Percentiles rank a stretch among this genome's conserved stretches.
phyloP scores from a whole-genome alignment of 2,113 vertebrate genomes.

The Lynx canadensis region DNA sequence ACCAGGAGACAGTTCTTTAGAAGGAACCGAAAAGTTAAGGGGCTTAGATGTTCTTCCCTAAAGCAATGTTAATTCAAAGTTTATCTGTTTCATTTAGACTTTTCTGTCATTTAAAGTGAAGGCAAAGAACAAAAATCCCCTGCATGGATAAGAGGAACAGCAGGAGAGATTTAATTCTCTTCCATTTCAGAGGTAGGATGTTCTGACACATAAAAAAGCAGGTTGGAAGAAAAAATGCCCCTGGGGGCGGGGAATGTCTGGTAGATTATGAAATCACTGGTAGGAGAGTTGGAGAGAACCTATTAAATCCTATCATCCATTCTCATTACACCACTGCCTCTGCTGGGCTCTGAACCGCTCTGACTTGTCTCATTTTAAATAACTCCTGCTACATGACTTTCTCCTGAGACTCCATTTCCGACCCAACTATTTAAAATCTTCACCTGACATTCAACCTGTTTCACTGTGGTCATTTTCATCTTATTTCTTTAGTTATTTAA shows the following conservation, averaged over 20 bases:
- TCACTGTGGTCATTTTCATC: slow-evolving; percentile 48
- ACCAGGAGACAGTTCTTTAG: neutral
- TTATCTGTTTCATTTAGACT: slow-evolving; percentile 48
- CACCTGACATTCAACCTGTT: slow-evolving; percentile 52
- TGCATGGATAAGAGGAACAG: slow-evolving; percentile 13
- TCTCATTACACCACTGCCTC: slow-evolving; percentile 63
- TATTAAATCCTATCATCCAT: slow-evolving; percentile 14
- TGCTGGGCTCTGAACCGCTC: slow-evolving; percentile 58
- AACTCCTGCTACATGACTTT: slow-evolving; percentile 32
- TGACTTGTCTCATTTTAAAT: slow-evolving; percentile 58
- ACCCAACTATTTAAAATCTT: slow-evolving; percentile 53
- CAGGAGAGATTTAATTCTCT: slow-evolving; percentile 58
- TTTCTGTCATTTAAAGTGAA: slow-evolving; percentile 45
- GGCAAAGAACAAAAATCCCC: slow-evolving; percentile 35
- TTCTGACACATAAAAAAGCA: slow-evolving; percentile 64
- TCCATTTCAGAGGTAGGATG: slow-evolving; percentile 49
- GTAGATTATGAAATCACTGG: slow-evolving; percentile 65
- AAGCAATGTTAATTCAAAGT: slow-evolving; percentile 63
- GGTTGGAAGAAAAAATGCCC: slow-evolving; percentile 62
- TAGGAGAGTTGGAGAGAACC: neutral
- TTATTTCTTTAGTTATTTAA: slow-evolving; percentile 49
- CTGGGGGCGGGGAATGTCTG: neutral
- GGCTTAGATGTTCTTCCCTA: slow-evolving; percentile 33
- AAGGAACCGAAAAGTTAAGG: neutral
- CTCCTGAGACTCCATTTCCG: slow-evolving; percentile 52